These are phyloP conservation scores for Gymnocephalus cernua DNA, from an alignment of 2,113 vertebrate genomes.

Conservation along the genomic window DNA sequence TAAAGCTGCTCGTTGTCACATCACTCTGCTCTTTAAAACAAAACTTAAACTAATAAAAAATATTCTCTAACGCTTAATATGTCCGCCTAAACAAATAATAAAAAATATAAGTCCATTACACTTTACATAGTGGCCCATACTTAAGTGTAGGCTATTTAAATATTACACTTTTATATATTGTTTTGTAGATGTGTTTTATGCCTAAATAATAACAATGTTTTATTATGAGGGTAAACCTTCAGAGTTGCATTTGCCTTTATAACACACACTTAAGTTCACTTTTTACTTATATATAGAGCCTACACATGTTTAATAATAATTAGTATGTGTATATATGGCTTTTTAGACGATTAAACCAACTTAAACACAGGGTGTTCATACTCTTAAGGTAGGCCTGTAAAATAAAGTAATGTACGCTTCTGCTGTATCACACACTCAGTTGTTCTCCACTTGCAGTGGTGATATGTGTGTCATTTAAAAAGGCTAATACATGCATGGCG, in stretches of 20 bases:
- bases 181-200: not conserved
- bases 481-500: not conserved
- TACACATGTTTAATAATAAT: not conserved
- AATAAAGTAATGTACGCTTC: not conserved
- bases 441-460: not conserved
- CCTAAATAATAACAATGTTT: not conserved
- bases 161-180: not conserved
- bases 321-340: not conserved
- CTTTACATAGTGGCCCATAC: too few species aligned
- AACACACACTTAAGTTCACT: not conserved
- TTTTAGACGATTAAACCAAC: not conserved
- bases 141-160: not conserved
- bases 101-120: not conserved
- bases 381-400: not conserved
- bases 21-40: constrained; percentile 27
- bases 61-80: constrained; percentile 9
- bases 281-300: not conserved
- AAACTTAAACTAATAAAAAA: not conserved
- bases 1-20: constrained; percentile 37
- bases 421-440: not conserved
- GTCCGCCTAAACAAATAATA: not conserved
- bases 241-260: not conserved
- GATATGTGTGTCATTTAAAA: not conserved
- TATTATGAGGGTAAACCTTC: not conserved
- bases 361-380: not conserved